Percentiles rank a stretch among this genome's conserved stretches.
phyloP scores from a whole-genome alignment of 2,797 vertebrate species.

The Micrastur ruficollis region DNA sequence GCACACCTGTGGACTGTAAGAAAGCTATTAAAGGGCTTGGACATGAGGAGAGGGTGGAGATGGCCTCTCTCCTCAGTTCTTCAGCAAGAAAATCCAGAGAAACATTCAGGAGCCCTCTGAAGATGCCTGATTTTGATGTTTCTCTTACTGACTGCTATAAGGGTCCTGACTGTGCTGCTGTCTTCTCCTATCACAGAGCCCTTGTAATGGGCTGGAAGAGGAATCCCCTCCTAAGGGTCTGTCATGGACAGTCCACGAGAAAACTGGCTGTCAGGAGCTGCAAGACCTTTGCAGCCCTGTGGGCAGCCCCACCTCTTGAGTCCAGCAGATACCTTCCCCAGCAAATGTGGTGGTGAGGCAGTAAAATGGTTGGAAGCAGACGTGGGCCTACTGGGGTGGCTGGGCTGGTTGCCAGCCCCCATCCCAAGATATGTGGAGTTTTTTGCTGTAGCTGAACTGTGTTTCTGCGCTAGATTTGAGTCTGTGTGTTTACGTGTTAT shows the following conservation, averaged over 20 bases:
- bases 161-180: not conserved
- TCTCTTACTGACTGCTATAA: not conserved
- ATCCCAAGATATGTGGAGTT: not conserved
- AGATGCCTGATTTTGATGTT: not conserved
- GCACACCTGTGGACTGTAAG: not conserved
- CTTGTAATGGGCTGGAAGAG: not conserved
- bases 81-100: not conserved
- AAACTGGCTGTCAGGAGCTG: not conserved
- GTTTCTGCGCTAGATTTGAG: not conserved
- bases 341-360: not conserved
- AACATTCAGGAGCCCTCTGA: not conserved
- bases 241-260: not conserved
- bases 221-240: not conserved
- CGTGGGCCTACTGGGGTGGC: not conserved
- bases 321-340: not conserved
- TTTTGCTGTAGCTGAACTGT: not conserved
- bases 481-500: slow-evolving; percentile 9
- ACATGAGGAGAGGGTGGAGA: not conserved
- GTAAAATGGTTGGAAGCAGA: not conserved
- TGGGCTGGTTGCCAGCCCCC: not conserved
- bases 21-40: not conserved
- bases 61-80: not conserved
- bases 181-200: not conserved
- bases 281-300: not conserved
- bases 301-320: not conserved